A percentile compares a stretch with the other conserved stretches of the same genome.
Evolutionary conservation across 2,113 vertebrate species (phyloP).

Genomic region (Hirundichthys speculiger): DNA sequence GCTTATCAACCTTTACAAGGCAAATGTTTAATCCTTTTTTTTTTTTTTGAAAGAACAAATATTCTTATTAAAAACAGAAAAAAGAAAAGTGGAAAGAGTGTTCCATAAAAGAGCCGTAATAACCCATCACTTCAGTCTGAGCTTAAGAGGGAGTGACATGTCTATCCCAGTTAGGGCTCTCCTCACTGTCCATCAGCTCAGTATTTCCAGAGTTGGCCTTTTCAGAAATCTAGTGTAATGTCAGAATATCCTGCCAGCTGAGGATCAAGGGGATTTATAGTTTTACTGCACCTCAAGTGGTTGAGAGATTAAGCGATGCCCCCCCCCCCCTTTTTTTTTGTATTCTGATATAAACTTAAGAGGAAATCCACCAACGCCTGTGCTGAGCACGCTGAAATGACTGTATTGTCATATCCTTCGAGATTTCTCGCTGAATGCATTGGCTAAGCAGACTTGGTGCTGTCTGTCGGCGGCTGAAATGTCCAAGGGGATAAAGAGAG

Average conservation of each 20-base stretch:
- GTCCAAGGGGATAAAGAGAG: too few species aligned
- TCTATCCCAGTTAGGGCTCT: conserved; percentile 38
- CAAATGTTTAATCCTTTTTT: too few species aligned
- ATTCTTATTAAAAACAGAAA: too few species aligned
- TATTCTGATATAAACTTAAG: conserved; percentile 45
- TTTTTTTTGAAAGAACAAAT: too few species aligned
- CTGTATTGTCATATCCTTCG: conserved; percentile 17
- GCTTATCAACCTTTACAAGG: too few species aligned
- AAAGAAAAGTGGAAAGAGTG: too few species aligned
- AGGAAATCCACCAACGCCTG: conserved; percentile 11
- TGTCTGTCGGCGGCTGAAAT: conserved; percentile 5
- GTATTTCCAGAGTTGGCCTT: conserved; percentile 58
- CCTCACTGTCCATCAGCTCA: conserved; percentile 60
- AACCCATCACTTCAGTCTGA: too few species aligned
- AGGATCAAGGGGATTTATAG: conserved; percentile 54
- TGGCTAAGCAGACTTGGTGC: conserved; percentile 6
- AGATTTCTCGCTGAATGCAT: neutral
- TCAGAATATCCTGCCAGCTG: conserved; percentile 57
- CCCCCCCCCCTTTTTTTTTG: conserved; percentile 23
- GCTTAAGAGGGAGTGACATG: too few species aligned
- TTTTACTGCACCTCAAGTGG: conserved; percentile 44
- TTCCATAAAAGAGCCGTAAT: too few species aligned
- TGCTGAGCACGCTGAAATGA: conserved; percentile 22
- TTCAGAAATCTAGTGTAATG: conserved; percentile 67
- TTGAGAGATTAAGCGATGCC: conserved; percentile 59